phyloP scores from a whole-genome alignment of 2,113 vertebrate species.

The Oreotrochilus melanogaster region DNA sequence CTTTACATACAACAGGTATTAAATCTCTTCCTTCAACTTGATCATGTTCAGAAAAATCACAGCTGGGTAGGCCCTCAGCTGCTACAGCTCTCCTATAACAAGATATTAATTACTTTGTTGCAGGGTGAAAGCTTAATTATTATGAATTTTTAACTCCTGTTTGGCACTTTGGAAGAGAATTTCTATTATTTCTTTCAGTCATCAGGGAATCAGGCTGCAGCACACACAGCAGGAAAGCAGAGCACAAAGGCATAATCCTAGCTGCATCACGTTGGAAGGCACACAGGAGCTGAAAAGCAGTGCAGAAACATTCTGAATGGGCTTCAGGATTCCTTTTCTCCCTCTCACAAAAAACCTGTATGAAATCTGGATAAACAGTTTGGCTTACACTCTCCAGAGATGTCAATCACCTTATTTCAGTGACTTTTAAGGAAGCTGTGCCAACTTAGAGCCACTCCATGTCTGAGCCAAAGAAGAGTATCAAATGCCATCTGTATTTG shows the following conservation, averaged over 20 bases:
- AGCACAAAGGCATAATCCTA: not conserved
- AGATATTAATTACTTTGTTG: conserved; percentile 39
- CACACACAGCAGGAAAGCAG: not conserved
- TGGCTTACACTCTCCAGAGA: not conserved
- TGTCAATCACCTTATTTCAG: not conserved
- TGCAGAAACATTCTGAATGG: not conserved
- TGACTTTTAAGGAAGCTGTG: not conserved
- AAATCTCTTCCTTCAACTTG: not conserved
- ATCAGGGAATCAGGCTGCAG: not conserved
- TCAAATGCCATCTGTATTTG: not conserved
- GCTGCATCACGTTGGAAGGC: not conserved
- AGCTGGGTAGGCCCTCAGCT: conserved; percentile 4
- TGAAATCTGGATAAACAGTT: not conserved
- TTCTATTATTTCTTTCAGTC: conserved; percentile 1
- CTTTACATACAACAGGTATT: not conserved
- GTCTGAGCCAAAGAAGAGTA: not conserved
- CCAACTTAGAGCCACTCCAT: not conserved
- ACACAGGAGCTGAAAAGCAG: not conserved
- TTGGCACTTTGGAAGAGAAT: conserved; percentile 7
- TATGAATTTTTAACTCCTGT: not conserved
- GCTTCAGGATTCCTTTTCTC: not conserved
- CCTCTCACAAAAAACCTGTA: not conserved
- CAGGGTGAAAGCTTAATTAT: conserved; percentile 44
- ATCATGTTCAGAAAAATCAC: not conserved
- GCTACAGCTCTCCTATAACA: conserved; percentile 4